phyloP scores from a whole-genome alignment of 1,140 invertebrate species.

The Brachionus paranguensis region DNA sequence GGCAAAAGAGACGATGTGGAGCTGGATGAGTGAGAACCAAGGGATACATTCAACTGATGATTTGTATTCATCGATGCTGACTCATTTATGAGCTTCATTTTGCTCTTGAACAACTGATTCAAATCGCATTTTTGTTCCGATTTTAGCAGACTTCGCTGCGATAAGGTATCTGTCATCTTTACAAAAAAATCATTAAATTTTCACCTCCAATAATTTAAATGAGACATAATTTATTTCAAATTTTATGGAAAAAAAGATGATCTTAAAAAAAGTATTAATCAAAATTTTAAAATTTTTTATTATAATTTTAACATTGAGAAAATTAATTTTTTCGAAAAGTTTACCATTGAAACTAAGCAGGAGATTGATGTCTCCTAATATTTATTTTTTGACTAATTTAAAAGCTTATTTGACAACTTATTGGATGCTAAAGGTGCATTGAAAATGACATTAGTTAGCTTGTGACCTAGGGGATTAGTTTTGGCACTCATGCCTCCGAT shows the following conservation, averaged over 20 bases:
- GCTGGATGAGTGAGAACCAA: not conserved
- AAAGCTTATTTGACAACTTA: not conserved
- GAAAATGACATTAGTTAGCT: not conserved
- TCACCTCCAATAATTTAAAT: not conserved
- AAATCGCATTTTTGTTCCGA: not conserved
- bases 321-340: not conserved
- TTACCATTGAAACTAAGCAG: not conserved
- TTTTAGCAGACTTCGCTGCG: constrained; percentile 32
- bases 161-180: constrained; percentile 33
- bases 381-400: not conserved
- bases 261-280: not conserved
- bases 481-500: not conserved
- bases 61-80: not conserved
- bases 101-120: constrained; percentile 32
- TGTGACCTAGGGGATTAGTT: not conserved
- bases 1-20: not conserved
- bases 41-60: not conserved
- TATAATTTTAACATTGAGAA: not conserved
- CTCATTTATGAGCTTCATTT: constrained; percentile 37
- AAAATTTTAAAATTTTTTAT: constrained; percentile 1
- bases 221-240: constrained; percentile 21
- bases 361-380: not conserved
- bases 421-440: not conserved
- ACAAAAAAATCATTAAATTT: constrained; percentile 28
- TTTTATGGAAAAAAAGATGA: not conserved